These are phyloP conservation scores for western clawed frog (Xenopus tropicalis) DNA, from an alignment of 2,113 vertebrate species.

Conservation along the genomic window DNA sequence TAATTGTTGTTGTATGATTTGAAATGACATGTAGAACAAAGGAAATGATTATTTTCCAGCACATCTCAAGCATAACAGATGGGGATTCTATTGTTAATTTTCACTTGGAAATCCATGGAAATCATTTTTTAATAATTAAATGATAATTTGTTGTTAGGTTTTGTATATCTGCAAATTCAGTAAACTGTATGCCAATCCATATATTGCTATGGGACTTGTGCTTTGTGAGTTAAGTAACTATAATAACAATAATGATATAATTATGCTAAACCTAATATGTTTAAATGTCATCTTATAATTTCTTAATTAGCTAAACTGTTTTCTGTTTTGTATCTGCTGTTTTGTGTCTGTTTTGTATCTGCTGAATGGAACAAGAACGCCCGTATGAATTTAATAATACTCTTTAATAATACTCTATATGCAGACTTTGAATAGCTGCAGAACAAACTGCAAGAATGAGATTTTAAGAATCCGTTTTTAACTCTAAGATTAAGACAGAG, in stretches of 20 bases:
- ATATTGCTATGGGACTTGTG: neutral
- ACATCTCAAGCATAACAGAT: slow-evolving; percentile 4
- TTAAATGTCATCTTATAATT: neutral
- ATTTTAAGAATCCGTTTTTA: no score
- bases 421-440: no score
- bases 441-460: no score
- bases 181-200: neutral
- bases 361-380: neutral
- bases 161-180: slow-evolving; percentile 1
- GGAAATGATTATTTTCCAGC: neutral
- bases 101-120: neutral
- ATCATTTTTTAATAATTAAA: slow-evolving; percentile 1
- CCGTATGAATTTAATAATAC: no score
- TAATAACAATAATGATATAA: neutral
- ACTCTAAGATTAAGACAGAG: no score
- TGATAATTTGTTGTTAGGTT: neutral
- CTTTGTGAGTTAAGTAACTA: neutral
- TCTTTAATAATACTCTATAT: no score
- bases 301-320: no score
- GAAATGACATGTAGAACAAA: no score
- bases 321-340: neutral
- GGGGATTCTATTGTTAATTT: neutral
- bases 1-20: no score
- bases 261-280: neutral
- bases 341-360: neutral